Conservation (phyloP, 2,888 invertebrate species). For the Pseudococcus longispinus region DNA sequence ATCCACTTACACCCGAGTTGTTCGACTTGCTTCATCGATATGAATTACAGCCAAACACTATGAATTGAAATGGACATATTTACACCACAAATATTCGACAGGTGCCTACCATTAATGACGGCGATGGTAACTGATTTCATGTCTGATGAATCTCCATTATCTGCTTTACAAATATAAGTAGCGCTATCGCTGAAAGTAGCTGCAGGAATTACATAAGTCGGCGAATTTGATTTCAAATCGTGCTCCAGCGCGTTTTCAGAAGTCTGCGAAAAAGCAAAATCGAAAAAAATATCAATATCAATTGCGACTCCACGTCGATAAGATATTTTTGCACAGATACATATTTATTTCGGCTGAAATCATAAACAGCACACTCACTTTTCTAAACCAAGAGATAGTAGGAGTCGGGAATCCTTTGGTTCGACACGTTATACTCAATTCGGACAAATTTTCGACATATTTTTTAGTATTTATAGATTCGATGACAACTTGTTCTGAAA, state of each 20-base stretch:
- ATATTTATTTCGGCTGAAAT: not conserved
- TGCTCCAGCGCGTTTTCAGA: not conserved
- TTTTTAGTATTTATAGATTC: not conserved
- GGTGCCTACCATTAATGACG: not conserved
- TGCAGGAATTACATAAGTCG: not conserved
- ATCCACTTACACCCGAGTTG: not conserved
- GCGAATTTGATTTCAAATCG: not conserved
- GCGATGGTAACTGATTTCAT: not conserved
- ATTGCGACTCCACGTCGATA: not conserved
- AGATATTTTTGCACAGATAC: too few relatives aligned
- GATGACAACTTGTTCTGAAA: not conserved
- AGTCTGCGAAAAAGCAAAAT: not conserved
- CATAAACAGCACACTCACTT: not conserved
- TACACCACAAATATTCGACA: too few relatives aligned
- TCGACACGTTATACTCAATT: not conserved
- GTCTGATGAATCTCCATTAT: not conserved
- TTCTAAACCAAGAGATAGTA: not conserved
- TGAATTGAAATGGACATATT: too few relatives aligned
- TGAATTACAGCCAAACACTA: not conserved
- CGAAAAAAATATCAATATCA: not conserved
- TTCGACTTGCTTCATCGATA: not conserved
- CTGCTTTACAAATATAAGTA: constrained; percentile 12
- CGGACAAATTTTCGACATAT: not conserved
- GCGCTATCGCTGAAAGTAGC: not conserved
- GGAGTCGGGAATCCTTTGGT: constrained; percentile 23